Conservation (phyloP, 1,140 invertebrate genomes). For the Gerris buenoi region DNA sequence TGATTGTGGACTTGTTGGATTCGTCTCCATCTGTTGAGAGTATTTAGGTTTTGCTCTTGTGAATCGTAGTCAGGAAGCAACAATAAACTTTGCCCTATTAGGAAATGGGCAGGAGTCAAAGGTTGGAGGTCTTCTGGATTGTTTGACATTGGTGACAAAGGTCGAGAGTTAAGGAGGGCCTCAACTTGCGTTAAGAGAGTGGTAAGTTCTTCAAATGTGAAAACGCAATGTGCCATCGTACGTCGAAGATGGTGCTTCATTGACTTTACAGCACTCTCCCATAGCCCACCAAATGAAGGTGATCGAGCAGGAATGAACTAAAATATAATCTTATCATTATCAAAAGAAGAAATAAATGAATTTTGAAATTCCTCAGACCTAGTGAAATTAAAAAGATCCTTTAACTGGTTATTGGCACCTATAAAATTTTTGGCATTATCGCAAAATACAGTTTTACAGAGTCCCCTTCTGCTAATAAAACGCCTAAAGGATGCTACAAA, state of each 20-base stretch:
- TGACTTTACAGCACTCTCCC: neutral
- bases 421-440: neutral
- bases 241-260: neutral
- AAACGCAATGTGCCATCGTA: neutral
- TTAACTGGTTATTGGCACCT: neutral
- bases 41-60: too few relatives aligned
- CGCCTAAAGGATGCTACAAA: neutral
- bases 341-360: neutral
- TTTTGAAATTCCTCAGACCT: neutral
- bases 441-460: neutral
- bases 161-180: neutral
- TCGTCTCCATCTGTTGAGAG: too few relatives aligned
- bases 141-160: neutral
- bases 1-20: too few relatives aligned
- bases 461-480: neutral
- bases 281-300: neutral
- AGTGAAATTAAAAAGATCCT: neutral
- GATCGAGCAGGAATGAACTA: neutral
- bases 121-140: neutral
- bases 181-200: neutral
- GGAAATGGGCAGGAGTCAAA: neutral
- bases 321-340: neutral
- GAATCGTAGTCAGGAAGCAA: too few relatives aligned
- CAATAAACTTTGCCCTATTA: too few relatives aligned
- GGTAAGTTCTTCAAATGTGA: too few relatives aligned